These are phyloP conservation scores for Ciona savignyi DNA, from an alignment of 23 tunicate species.

Conservation along the genomic window DNA sequence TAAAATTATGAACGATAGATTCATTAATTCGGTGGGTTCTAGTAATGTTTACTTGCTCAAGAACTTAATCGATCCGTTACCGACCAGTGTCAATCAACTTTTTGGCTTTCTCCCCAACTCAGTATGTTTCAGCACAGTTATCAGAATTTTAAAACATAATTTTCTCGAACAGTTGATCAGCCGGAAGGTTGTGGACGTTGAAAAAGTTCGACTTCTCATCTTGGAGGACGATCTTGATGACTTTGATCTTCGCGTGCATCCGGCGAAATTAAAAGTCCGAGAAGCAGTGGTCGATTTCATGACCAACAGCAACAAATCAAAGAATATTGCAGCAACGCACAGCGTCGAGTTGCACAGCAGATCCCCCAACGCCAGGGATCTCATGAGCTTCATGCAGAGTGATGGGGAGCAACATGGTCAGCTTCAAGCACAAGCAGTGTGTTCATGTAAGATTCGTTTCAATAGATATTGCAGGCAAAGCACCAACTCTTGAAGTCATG, in stretches of 20 bases:
- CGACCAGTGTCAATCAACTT: too few species aligned
- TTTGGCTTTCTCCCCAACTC: too few species aligned
- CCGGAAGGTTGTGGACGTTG: conserved; percentile 37
- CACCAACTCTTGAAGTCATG: too few species aligned
- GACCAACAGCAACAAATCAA: background rate
- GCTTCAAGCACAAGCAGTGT: background rate
- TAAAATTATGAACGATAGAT: too few species aligned
- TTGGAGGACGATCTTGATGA: conserved; percentile 29
- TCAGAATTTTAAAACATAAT: too few species aligned
- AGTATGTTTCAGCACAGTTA: too few species aligned
- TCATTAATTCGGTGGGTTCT: too few species aligned
- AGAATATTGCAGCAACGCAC: background rate
- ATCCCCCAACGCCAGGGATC: conserved; percentile 44
- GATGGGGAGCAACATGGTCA: conserved; percentile 12
- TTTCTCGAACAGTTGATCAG: background rate
- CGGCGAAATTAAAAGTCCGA: conserved; percentile 49
- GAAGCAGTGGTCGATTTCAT: conserved; percentile 10
- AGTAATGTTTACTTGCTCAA: too few species aligned
- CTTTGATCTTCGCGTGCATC: conserved; percentile 44
- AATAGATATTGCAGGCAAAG: too few species aligned
- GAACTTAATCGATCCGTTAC: too few species aligned
- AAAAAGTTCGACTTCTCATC: conserved; percentile 27
- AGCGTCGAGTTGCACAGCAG: background rate
- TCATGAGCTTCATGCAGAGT: conserved; percentile 19
- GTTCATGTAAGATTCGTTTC: too few species aligned